These are phyloP conservation scores for Sinosuthora webbiana DNA, from an alignment of 2,113 vertebrate species.

Conservation along the genomic window DNA sequence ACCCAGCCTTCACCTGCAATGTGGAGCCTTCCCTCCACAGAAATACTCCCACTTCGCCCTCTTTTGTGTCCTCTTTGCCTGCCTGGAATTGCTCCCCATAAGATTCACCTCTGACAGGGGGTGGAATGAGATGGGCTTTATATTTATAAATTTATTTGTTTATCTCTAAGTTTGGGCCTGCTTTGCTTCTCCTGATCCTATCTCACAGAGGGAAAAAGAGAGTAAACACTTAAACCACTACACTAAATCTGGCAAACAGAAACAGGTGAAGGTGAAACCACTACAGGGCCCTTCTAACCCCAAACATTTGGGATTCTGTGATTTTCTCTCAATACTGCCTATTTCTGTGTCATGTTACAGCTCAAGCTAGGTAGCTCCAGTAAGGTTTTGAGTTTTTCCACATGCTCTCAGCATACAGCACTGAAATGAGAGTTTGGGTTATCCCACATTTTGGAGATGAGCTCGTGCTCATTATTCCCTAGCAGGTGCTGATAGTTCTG, in stretches of 20 bases:
- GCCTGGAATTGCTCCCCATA: not conserved
- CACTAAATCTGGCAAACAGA: too few relatives aligned
- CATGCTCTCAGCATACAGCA: not conserved
- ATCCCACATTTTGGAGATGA: not conserved
- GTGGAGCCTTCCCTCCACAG: not conserved
- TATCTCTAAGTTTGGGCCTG: too few relatives aligned
- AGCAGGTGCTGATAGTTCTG: not conserved
- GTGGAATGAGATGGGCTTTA: not conserved
- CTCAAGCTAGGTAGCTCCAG: not conserved
- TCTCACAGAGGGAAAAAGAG: too few relatives aligned
- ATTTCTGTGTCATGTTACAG: not conserved
- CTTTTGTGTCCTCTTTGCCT: not conserved
- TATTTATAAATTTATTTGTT: not conserved
- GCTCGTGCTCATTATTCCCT: not conserved
- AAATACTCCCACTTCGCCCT: too few relatives aligned
- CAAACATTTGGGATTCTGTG: not conserved
- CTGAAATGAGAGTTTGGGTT: not conserved
- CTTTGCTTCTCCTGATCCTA: too few relatives aligned
- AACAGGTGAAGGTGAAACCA: too few relatives aligned
- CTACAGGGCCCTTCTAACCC: too few relatives aligned
- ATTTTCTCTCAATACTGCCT: not conserved
- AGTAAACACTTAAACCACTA: too few relatives aligned
- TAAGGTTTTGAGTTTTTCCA: not conserved
- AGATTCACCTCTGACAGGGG: not conserved
- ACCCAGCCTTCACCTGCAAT: rapidly evolving